Base-by-base conservation (phyloP, 1,140 invertebrate genomes). In the Zaprionus africanus region DNA sequence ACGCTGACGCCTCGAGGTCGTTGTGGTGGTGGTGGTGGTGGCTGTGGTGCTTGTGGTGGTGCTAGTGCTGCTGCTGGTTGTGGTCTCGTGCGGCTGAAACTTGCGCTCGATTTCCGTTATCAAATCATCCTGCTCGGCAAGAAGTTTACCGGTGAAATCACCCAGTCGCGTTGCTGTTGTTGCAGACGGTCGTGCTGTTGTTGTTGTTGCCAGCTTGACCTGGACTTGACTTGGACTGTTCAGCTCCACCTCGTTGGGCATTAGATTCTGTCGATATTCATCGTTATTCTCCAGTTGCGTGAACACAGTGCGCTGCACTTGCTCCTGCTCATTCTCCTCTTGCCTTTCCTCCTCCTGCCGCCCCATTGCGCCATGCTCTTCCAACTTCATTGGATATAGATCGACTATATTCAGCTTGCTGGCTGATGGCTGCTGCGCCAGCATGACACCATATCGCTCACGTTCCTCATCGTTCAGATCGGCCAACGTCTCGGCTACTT, bases 71-170 rank as follows among this genome's bases (percentile, higher is more conserved):
- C 53, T 38, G 38, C 38, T 58, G 72, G 72, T 78, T 15, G 79
- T 91, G 0, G 80, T 79, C 51, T 92, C 90, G n/a, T 90, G 75
- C n/a, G 91, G 67, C 56, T 86, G 79, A 60, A 93, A 92, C 26
- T 91, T 92, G 56, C 86, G 81, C 65, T 93, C 92, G 24, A 92
- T 93, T 80, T 92, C 91, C 38, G 90, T 92, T 38, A 92, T 90
- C 26, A 92, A 69, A 70, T 84, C 90, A 78, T 92, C 92, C 49
- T 92, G 82, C 41, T 92, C 90, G 19, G 86, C 90, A 43, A 92
- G 58, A 24, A 92, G 62, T 74, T 92, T 88, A 1, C 87, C 82
- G 1, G 91, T 92, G 28, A 92, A 92, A 70, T 92, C 91, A 22
- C 66, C 15, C 11, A 15, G 19, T 6, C 1, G 6, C 12, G 57